phyloP scores from a whole-genome alignment of 2,888 invertebrate species.

The Patella pellucida region DNA sequence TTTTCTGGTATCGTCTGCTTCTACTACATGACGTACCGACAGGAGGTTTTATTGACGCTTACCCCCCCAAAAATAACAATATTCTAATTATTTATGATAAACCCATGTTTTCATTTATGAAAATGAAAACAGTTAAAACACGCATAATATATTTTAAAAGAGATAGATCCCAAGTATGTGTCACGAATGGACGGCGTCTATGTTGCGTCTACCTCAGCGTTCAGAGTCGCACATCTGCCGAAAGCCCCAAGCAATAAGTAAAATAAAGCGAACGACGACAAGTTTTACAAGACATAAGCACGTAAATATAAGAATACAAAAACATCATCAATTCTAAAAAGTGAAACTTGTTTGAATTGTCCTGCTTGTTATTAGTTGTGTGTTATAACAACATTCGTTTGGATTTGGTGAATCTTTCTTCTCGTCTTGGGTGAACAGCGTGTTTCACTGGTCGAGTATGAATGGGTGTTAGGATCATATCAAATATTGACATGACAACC shows the following conservation, averaged over 20 bases:
- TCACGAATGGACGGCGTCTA: no score
- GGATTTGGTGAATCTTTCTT: no score
- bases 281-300: background rate
- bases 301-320: background rate
- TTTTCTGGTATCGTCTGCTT: background rate
- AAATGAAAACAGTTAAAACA: constrained; percentile 5
- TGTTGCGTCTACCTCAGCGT: background rate
- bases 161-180: background rate
- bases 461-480: no score
- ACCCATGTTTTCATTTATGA: constrained; percentile 11
- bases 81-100: background rate
- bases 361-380: no score
- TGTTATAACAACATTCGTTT: no score
- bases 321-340: background rate
- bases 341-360: no score
- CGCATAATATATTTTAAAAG: background rate
- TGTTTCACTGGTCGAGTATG: no score
- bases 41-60: background rate
- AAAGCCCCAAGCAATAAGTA: background rate
- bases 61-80: background rate
- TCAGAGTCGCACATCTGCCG: background rate
- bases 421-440: no score
- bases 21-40: background rate
- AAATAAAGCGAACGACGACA: background rate
- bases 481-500: no score